Base-by-base conservation (phyloP, 2,888 invertebrate species). In the Eristalis tenax region DNA sequence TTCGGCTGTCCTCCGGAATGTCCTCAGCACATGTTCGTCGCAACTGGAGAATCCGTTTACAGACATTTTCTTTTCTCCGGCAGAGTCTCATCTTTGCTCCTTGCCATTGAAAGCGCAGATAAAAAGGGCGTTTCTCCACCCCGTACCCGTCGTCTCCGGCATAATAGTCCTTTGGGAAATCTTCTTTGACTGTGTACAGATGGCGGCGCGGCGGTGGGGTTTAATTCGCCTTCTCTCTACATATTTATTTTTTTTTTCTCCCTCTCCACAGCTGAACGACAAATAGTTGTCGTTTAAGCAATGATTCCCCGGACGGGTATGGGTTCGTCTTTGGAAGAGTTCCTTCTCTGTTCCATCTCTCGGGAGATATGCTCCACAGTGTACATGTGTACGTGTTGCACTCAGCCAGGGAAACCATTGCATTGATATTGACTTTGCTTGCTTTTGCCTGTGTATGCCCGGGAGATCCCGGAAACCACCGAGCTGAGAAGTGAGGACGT, bases 101-200 rank as follows among this genome's bases (percentile, higher is more conserved):
- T 68, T 26, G 11, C 38, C 8, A 8, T 6, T n/a, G 50, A 8
- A 77, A 57, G 64, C 68, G 18, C 66, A 77, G 77, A 74, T 68
- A 70, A 74, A 32, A 78, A 70, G 74, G 70, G 83, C 65, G 77
- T 74, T 83, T 57, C 61, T 61, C 61, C 56, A 83, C 70, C 26
- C 26, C 26, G 26, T 26, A 26, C 74, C 70, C 70, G 69, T 63
- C 74, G 56, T 56, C 38, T 28, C 56, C 35, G 68, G 32, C 66
- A 50, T 79, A 83, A 79, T 83, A 83, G 83, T 83, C 83, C 76
- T 76, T 76, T 76, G 87, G 83, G 87, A 87, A 87, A 87, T 87
- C 87, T 87, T 87, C 87, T 80, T 83, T 76, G 71, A 66, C 63
- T 83, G 28, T 79, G 73, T 78, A 74, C 77, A 76, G 69, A 68